Evolutionary conservation across 2,797 vertebrate species (phyloP).

Genomic region (Eulemur albifrons): DNA sequence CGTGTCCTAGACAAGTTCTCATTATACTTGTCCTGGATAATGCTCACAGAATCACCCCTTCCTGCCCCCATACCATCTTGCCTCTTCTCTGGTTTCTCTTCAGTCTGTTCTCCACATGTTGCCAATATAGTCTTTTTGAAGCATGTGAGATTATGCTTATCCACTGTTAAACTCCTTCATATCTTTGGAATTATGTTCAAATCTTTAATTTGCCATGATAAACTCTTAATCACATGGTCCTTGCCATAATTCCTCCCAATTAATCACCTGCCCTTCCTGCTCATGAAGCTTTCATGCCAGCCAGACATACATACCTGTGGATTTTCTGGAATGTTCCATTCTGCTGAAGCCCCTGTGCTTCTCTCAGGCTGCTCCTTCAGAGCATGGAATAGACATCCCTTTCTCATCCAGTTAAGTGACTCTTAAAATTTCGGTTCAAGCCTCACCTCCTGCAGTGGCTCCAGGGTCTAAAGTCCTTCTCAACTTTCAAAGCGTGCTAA

Average conservation of each 20-base stretch:
- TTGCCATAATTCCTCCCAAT: not conserved
- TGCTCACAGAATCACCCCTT: not conserved
- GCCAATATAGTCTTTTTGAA: not conserved
- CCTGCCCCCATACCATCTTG: fast-evolving
- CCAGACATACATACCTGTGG: not conserved
- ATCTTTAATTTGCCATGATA: not conserved
- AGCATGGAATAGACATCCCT: not conserved
- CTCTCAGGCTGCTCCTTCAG: not conserved
- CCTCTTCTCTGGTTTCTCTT: not conserved
- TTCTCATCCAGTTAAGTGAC: not conserved
- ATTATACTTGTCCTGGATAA: not conserved
- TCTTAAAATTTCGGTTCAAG: not conserved
- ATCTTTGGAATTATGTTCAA: not conserved
- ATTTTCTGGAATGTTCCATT: not conserved
- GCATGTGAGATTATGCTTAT: not conserved
- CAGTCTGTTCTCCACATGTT: not conserved
- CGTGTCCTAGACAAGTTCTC: not conserved
- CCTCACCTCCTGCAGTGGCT: not conserved
- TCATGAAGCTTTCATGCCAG: not conserved
- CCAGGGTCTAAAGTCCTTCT: not conserved
- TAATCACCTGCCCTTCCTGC: not conserved
- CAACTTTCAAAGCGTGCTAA: not conserved
- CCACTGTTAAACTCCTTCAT: not conserved
- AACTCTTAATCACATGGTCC: not conserved
- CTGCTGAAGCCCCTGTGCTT: not conserved